Evolutionary conservation across 2,113 vertebrate genomes (phyloP), one percentile per base, ranked within the genome.

Genomic region (Xenopus laevis): DNA sequence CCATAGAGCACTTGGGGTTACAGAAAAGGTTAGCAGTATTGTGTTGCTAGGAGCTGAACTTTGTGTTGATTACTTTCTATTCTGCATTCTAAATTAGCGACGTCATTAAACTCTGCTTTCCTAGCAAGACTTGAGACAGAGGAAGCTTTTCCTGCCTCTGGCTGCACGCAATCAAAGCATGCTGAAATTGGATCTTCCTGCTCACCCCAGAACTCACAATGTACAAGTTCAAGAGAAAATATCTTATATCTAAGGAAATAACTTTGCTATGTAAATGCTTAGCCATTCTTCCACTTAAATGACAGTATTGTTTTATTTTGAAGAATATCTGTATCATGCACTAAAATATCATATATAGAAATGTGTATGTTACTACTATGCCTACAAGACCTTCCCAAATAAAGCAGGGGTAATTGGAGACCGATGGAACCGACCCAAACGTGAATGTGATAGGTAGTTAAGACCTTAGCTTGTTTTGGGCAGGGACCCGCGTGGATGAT

Each of bases 81-180:
- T 17, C 85, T 79, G 71, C 78, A 53, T 83, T 81, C 86, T 87
- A 84, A 81, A 81, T 87, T 84, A 86, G 88, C 87, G 87, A 63
- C 80, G 83, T 81, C 0, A 27, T 4, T 23, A 68, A 80, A 83
- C 78, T 83, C 83, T 66, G 46, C 70, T 70, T 71, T 73, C 78
- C 80, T 84, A 79, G 78, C 79, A 71, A 79, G 78, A 79, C 65
- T 71, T 74, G 72, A 79, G 72, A 72, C 63, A 80, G 83, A 88
- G 91, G 90, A 92, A 91, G 81, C 82, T 63, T 82, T 79, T 86
- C 84, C 87, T 89, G 86, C 83, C 84, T 79, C 63, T 0, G 23
- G 73, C 84, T 79, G 89, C 87, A 87, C 82, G 84, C 81, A 79
- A 88, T 8, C 53, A 72, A 65, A 76, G 17, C 68, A 63, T 20